Base-by-base conservation (phyloP, 1,140 invertebrate species). In the Mesaphorura yosii region DNA sequence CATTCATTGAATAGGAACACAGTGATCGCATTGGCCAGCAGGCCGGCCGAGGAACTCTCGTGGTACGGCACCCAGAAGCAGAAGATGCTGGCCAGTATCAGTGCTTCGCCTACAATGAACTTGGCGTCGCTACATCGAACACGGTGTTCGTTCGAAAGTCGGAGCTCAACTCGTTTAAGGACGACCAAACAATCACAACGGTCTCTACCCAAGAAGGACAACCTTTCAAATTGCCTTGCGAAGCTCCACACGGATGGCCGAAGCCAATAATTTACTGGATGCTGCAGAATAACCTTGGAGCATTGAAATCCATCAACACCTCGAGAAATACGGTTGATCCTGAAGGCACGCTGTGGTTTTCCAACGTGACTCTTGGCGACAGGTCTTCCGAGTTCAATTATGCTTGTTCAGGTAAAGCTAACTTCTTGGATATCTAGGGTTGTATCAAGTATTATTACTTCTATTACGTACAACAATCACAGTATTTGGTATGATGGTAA, bases 121-220 rank as follows among this genome's bases (percentile, higher is more conserved):
- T 51, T 39, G 95, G 95, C 40, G 86, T 78, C 3, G 89, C 91
- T 14, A 89, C 89, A 0, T 92, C 89, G 0, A 94, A 95, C 69
- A 88, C 88, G 0, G 89, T 96, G 10, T 91, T 90, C 65, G 84
- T 96, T 14, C 75, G 90, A n/a, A 91, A 93, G 70, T 88, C 92
- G 3, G 89, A 93, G 68, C 71, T 94, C 51, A 91, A 91, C 68
- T 84, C 84, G 0, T 93, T 94, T 71, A 88, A 89, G 67, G 85
- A 88, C 63, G 79, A 83, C 41, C 69, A 69, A 17, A 10, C 77
- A 77, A 39, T 34, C 12, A 64, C 71, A 38, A 76, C 78, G 0
- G 48, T 83, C 1, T 74, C 69, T 37, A 88, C 84, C 0, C 75
- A 81, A 15, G 90, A 95, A 71, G 91, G 91, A 12, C 77, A 86